Evolutionary conservation across 2,888 invertebrate species (phyloP).

Genomic region (Quadroppia sp.): DNA sequence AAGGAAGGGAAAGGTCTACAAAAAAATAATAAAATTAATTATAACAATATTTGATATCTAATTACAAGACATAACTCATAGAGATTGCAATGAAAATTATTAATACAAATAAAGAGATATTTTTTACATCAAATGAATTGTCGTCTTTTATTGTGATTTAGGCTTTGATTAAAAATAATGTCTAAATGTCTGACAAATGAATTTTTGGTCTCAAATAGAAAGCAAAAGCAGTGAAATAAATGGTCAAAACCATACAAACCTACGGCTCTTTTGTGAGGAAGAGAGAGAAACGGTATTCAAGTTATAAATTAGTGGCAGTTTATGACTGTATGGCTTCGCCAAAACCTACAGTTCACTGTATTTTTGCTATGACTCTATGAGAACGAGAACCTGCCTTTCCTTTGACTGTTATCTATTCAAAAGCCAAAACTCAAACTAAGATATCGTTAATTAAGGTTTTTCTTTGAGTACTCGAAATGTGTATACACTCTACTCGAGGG

Average conservation of each 20-base stretch:
- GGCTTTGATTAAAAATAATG: too few relatives aligned
- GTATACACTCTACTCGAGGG: too few relatives aligned
- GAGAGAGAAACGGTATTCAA: neutral
- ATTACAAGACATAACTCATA: conserved; percentile 2
- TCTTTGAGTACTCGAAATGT: neutral
- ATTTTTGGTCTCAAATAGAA: too few relatives aligned
- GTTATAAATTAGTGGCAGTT: conserved; percentile 13
- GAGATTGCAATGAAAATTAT: too few relatives aligned
- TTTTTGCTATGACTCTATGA: too few relatives aligned
- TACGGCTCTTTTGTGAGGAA: neutral
- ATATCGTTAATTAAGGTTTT: conserved; percentile 3
- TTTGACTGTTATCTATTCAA: conserved; percentile 4
- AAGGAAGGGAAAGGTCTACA: too few relatives aligned
- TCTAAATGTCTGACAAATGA: too few relatives aligned
- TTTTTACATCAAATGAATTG: too few relatives aligned
- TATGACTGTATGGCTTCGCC: neutral
- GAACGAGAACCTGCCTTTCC: neutral
- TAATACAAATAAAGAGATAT: too few relatives aligned
- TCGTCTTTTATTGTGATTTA: too few relatives aligned
- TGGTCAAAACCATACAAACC: neutral
- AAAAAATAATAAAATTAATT: too few relatives aligned
- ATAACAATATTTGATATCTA: neutral
- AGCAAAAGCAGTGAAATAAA: neutral
- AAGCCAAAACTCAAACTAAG: conserved; percentile 8
- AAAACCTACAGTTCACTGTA: too few relatives aligned